phyloP scores from a whole-genome alignment of 2,113 vertebrate genomes.

The Hemiscyllium ocellatum region DNA sequence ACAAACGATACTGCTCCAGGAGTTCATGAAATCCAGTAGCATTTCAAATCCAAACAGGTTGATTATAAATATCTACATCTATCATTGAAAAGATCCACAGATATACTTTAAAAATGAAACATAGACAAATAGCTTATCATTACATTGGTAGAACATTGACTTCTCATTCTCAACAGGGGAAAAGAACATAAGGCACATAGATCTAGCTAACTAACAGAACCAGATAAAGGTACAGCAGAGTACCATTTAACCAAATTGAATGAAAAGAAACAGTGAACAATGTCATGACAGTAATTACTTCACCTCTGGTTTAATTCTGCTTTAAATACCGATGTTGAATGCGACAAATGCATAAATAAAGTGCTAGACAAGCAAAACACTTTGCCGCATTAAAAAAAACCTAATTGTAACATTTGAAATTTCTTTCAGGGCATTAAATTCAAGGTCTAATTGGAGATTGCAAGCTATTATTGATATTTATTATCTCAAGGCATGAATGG shows the following conservation, averaged over 20 bases:
- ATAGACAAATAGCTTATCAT: not conserved
- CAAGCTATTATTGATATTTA: not conserved
- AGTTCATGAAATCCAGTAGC: no score
- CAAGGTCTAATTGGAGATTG: not conserved
- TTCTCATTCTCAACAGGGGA: not conserved
- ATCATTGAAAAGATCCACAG: not conserved
- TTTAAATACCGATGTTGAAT: not conserved
- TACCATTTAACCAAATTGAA: conserved; percentile 1
- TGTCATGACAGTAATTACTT: not conserved
- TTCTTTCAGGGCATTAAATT: not conserved
- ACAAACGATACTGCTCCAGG: not conserved
- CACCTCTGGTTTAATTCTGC: not conserved
- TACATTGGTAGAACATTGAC: not conserved
- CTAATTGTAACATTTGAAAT: not conserved
- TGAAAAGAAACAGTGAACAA: not conserved
- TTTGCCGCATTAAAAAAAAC: not conserved
- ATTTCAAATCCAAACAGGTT: no score
- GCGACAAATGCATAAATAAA: not conserved
- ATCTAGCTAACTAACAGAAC: not conserved
- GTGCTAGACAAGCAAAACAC: not conserved
- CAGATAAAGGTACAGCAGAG: not conserved
- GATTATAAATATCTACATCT: not conserved
- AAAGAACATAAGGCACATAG: not conserved
- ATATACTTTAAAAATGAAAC: not conserved
- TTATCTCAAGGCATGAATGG: not conserved